phyloP scores from a whole-genome alignment of 2,113 vertebrate genomes.

The Halcyon malimbica region DNA sequence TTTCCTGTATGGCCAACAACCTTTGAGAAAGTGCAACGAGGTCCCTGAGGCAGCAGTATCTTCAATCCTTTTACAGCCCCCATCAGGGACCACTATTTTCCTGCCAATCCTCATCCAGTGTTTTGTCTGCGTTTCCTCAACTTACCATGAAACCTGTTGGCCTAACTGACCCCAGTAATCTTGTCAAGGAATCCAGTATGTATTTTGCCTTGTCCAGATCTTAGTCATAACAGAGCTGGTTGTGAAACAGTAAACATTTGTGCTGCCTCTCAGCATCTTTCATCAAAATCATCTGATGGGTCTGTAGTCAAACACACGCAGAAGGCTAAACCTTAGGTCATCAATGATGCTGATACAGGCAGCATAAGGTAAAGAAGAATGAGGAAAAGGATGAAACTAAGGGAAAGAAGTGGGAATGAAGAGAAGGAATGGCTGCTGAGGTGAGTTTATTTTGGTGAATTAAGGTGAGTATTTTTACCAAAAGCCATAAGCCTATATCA shows the following conservation, averaged over 20 bases:
- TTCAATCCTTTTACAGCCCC: background rate
- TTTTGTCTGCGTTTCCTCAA: background rate
- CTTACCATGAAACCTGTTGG: background rate
- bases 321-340: background rate
- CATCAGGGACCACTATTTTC: background rate
- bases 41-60: background rate
- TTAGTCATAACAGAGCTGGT: background rate
- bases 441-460: background rate
- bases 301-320: fast-evolving
- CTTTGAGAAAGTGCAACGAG: background rate
- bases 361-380: background rate
- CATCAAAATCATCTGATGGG: background rate
- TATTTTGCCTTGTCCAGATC: background rate
- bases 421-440: background rate
- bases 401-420: background rate
- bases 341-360: fast-evolving
- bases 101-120: background rate
- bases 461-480: background rate
- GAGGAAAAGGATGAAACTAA: background rate
- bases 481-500: background rate
- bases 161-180: background rate
- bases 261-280: background rate
- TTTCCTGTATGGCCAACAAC: background rate
- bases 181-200: background rate
- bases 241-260: background rate